Base-by-base conservation (phyloP, 2,888 invertebrate species). In the Hybos culiciformis region DNA sequence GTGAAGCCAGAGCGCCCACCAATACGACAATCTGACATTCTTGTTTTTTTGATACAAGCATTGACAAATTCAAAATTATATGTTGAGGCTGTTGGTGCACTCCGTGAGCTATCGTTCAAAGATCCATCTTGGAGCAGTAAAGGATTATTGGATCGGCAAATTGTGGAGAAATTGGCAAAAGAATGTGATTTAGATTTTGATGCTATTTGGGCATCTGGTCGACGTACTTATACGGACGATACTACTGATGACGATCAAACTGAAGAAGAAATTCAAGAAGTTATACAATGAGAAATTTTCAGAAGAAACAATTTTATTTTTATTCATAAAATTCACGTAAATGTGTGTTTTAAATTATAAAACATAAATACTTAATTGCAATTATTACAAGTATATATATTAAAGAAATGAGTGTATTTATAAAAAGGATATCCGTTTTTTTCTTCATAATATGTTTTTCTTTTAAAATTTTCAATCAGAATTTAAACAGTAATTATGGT, bases 111-210 rank as follows among this genome's bases (percentile, higher is more conserved):
- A 37, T 55, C 62, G 5, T 50, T 60, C 3, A 63, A 63, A 42
- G 62, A 63, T 20, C 54, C 56, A 9, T 56, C 60, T 3, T 67
- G 67, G 67, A 62, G 60, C 40, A 54, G 56, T 8, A 51, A 59
- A 1, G 64, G 61, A 0, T 42, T 67, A 8, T 42, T 67, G 3
- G 63, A 66, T 8, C 57, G 56, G 14, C 52, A 54, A 1, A 48
- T 60, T n/a, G 61, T 66, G 9, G 61, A 64, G 34, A 60, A 57
- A 47, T 50, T 67, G 11, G 60, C 65, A 14, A 56, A 59, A 20
- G 67, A 66, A 44, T 63, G 65, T 42, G 59, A 61, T 42, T 48
- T 67, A 38, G 67, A 67, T 42, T 65, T 66, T 44, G 59, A 63
- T 21, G 49, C 58, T 3, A 59, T 67, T 21, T 67, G 67, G 67